Percentiles rank a stretch among this genome's conserved stretches.
These are phyloP conservation scores for Meriones unguiculatus DNA, from an alignment of 2,113 vertebrate genomes.

Conservation along the genomic window DNA sequence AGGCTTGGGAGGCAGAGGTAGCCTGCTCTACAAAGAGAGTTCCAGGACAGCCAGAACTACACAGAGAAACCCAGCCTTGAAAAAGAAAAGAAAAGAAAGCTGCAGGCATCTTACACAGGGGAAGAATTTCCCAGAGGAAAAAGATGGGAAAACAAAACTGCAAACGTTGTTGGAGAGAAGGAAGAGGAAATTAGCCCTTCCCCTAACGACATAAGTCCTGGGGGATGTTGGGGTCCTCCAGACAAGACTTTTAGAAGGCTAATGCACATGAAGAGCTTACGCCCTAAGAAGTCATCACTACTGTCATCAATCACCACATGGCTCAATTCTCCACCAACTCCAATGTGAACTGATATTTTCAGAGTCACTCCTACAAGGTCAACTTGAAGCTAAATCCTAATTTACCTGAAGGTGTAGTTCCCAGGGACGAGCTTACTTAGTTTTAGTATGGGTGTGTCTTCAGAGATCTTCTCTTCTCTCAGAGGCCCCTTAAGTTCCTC, in stretches of 20 bases:
- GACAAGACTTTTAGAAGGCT: not conserved
- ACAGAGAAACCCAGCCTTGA: not conserved
- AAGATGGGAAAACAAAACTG: not conserved
- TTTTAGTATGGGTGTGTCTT: conserved; percentile 91
- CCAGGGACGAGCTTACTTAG: conserved; percentile 96
- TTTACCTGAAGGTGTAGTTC: conserved; percentile 98
- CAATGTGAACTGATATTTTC: not conserved
- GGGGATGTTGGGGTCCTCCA: not conserved
- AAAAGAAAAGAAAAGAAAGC: not conserved
- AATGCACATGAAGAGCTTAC: not conserved
- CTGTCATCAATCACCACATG: not conserved
- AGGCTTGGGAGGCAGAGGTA: not conserved
- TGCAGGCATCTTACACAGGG: not conserved
- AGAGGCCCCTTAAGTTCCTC: conserved; percentile 97
- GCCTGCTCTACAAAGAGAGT: not conserved
- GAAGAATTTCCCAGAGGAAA: not conserved
- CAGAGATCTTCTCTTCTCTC: conserved; percentile 96
- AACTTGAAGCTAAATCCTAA: conserved; percentile 50
- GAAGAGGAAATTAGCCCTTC: not conserved
- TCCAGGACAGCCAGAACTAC: not conserved
- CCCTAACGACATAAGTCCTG: not conserved
- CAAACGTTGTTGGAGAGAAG: conserved; percentile 37
- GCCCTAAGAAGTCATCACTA: not conserved
- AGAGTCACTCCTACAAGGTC: not conserved
- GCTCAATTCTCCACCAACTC: not conserved